Conservation (phyloP, 2,888 invertebrate genomes). For the Agrotis exclamationis region DNA sequence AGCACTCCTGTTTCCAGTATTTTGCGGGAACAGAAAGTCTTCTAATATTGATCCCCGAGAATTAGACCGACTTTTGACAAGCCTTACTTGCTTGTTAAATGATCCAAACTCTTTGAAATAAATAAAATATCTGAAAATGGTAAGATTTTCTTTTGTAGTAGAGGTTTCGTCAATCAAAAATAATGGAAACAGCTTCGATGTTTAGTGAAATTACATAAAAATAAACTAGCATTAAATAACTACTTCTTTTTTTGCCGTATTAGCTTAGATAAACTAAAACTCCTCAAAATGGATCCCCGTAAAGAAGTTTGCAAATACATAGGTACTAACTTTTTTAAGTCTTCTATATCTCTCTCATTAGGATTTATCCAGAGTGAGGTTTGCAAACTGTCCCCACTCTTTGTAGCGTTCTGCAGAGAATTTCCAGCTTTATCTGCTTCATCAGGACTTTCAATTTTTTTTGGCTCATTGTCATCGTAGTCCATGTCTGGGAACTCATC, state of each 20-base stretch:
- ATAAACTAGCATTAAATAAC: no score
- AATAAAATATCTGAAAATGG: conserved; percentile 88
- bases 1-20: conserved; percentile 69
- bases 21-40: conserved; percentile 78
- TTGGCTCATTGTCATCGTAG: conserved; percentile 81
- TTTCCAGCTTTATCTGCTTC: conserved; percentile 73
- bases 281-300: neutral
- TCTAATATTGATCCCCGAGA: conserved; percentile 88
- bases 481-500: conserved; percentile 85
- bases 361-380: conserved; percentile 85
- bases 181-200: neutral
- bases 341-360: conserved; percentile 89
- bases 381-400: conserved; percentile 83
- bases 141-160: neutral
- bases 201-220: no score
- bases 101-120: conserved; percentile 91
- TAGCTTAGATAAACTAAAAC: neutral
- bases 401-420: conserved; percentile 57
- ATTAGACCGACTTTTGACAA: conserved; percentile 86
- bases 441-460: conserved; percentile 75
- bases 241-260: no score
- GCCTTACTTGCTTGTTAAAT: conserved; percentile 86
- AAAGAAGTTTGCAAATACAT: conserved; percentile 7
- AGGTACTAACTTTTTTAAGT: conserved; percentile 88
- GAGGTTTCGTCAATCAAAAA: neutral